Evolutionary conservation across 2,888 invertebrate genomes (phyloP), one percentile per base, ranked within the genome.

Genomic region (Drosophila birchii): DNA sequence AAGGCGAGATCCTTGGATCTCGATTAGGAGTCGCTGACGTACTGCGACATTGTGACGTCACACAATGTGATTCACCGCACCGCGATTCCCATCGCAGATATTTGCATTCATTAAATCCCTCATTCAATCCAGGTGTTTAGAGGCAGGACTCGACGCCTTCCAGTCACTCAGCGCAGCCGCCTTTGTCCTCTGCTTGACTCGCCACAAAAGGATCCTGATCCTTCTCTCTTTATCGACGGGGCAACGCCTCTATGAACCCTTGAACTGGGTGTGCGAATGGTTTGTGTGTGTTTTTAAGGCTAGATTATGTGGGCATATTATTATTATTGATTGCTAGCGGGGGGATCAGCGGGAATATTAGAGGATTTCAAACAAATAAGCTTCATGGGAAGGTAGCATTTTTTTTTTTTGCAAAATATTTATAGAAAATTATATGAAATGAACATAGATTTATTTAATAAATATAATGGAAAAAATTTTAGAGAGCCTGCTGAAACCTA

Each of bases 41-140:
- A 83, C 88, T 88, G 90, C 80, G 90, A 80, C 86, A 85, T 90
- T 87, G 79, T 88, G 88, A 85, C 88, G 88, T 88, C 90, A 74
- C 73, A 74, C 73, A 64, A 51, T 51, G 41, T 53, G 45, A 71
- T 68, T 67, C 55, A 55, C 47, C 54, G 45, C 68, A 47, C 55
- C 55, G 68, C 39, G 36, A 81, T 71, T 55, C 44, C 47, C 76
- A 58, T 67, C 71, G 72, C 80, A 60, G 87, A 82, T 81, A 86
- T 89, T 86, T 82, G 80, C 84, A 82, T 84, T 80, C 41, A 55
- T 44, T 49, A n/a, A 23, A 26, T 23, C 16, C 44, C 34, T 51
- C 51, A 51, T 36, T 34, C 51, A 34, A 51, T 51, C 69, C 41
- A 47, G 51, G 59, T 67, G 76, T 72, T 85, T 72, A 72, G 80